Percentiles rank a stretch among this genome's conserved stretches.
Evolutionary conservation across 2,888 invertebrate species (phyloP).

Genomic region (Tetrapedia diversipes): DNA sequence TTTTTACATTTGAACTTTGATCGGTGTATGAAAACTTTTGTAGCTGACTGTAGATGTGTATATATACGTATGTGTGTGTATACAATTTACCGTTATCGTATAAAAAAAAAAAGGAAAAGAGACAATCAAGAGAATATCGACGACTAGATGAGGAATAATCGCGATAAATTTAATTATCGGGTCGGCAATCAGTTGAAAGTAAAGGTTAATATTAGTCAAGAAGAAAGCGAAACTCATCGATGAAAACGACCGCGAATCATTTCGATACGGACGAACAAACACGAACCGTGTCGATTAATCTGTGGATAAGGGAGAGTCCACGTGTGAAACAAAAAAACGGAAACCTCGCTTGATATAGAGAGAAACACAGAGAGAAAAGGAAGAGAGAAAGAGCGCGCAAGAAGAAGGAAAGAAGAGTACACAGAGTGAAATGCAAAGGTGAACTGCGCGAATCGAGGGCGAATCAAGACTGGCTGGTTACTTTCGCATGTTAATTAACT

Average conservation of each 20-base stretch:
- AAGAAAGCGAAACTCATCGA: constrained; percentile 36
- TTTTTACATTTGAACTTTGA: too few species aligned
- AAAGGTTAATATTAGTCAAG: constrained; percentile 14
- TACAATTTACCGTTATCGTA: not conserved
- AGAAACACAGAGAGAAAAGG: not conserved
- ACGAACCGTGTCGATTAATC: not conserved
- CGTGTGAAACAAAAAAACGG: not conserved
- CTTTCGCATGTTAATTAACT: constrained; percentile 32
- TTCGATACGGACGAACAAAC: constrained; percentile 24
- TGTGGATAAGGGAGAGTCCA: constrained; percentile 1
- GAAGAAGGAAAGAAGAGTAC: not conserved
- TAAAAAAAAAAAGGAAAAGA: not conserved
- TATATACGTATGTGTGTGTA: not conserved
- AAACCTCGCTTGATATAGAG: not conserved
- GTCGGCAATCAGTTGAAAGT: constrained; percentile 19
- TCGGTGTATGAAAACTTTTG: too few species aligned
- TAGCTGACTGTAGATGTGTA: too few species aligned
- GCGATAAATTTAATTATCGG: constrained; percentile 35
- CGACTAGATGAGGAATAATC: not conserved
- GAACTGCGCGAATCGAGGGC: constrained; percentile 8
- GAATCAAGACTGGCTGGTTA: constrained; percentile 12
- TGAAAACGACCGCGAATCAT: constrained; percentile 35
- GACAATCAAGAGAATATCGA: not conserved
- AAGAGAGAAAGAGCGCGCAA: not conserved
- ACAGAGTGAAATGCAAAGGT: not conserved